A percentile compares a stretch with the other conserved stretches of the same genome.
These are phyloP conservation scores for Caenorhabditis tropicalis DNA, from an alignment of 1,140 invertebrate species.

Conservation along the genomic window DNA sequence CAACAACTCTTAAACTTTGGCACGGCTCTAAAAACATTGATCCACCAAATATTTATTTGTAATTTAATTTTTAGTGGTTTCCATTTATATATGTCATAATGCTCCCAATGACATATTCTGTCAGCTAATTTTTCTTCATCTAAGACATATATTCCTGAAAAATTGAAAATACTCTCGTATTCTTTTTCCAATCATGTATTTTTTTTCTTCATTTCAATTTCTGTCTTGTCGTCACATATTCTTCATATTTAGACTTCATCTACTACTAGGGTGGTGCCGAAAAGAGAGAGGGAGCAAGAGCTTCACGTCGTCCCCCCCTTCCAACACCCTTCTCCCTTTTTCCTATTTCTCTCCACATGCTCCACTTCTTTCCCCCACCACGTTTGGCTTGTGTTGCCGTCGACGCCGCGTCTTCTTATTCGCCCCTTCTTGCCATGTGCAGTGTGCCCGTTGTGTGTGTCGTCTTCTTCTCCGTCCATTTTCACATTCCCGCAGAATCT, in stretches of 20 bases:
- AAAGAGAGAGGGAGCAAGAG: neutral
- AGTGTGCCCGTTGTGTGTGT: neutral
- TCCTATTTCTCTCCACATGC: slow-evolving; percentile 21
- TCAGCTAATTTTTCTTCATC: too few relatives aligned
- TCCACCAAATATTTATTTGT: too few relatives aligned
- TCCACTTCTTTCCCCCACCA: slow-evolving; percentile 27
- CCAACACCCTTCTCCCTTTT: neutral
- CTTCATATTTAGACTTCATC: slow-evolving; percentile 30
- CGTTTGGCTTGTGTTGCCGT: neutral
- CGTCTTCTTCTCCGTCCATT: slow-evolving; percentile 26
- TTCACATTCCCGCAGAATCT: slow-evolving; percentile 30
- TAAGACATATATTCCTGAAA: too few relatives aligned
- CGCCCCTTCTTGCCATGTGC: neutral
- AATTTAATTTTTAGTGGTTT: too few relatives aligned
- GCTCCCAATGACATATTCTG: too few relatives aligned
- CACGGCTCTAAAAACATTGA: too few relatives aligned
- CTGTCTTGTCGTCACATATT: neutral
- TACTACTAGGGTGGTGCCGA: neutral
- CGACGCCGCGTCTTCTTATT: slow-evolving; percentile 1
- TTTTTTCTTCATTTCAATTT: neutral
- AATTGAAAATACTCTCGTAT: too few relatives aligned
- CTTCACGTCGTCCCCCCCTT: neutral
- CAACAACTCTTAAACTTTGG: too few relatives aligned
- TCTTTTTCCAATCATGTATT: neutral
- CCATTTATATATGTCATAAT: too few relatives aligned